Percentiles rank a stretch among this genome's conserved stretches.
Conservation (phyloP, 2,888 invertebrate genomes). For the Lasius platythorax region DNA sequence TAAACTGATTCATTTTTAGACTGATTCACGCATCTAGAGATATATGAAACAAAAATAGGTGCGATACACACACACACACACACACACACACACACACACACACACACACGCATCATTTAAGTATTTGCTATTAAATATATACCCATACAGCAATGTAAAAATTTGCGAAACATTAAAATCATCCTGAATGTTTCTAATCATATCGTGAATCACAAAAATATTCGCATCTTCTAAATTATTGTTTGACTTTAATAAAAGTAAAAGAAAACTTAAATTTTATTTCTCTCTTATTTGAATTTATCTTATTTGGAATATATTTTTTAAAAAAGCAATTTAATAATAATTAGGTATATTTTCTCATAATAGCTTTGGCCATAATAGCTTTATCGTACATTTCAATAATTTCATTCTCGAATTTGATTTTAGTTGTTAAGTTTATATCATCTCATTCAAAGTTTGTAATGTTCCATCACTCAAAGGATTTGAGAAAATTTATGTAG, state of each 20-base stretch:
- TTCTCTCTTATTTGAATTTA: neutral
- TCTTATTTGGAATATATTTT: neutral
- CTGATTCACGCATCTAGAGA: neutral
- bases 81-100: neutral
- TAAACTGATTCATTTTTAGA: neutral
- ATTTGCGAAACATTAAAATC: neutral
- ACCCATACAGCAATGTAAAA: neutral
- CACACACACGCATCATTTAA: neutral
- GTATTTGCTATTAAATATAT: neutral
- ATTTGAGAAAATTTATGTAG: conserved; percentile 19
- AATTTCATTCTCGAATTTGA: conserved; percentile 10
- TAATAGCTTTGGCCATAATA: conserved; percentile 5
- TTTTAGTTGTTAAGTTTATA: conserved; percentile 14
- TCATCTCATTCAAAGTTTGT: conserved; percentile 3
- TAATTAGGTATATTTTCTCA: neutral
- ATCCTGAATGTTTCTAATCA: neutral
- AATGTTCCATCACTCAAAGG: conserved; percentile 15
- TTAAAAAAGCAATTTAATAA: neutral
- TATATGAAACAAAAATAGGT: neutral
- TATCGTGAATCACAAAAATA: neutral
- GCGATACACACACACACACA: neutral
- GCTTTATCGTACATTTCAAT: neutral
- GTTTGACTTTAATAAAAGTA: neutral
- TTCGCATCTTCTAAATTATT: neutral
- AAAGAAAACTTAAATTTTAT: neutral